Base-by-base conservation (phyloP, 1,140 invertebrate genomes). In the Rhyzopertha dominica region DNA sequence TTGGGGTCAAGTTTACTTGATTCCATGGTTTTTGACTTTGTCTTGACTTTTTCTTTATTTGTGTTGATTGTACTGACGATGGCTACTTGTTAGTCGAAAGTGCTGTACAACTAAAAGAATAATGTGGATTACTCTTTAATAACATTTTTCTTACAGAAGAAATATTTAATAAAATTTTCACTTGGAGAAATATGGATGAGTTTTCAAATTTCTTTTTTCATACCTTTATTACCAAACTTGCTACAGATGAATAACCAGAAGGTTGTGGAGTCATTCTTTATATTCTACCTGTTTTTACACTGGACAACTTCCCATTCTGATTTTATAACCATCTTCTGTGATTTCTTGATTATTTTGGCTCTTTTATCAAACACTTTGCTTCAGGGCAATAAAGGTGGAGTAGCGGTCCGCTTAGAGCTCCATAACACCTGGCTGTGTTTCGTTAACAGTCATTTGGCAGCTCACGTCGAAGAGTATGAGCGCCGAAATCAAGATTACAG, bases 371-470 rank as follows among this genome's bases (percentile, higher is more conserved):
- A n/a, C n/a, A n/a, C 20, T 19, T n/a, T 14, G 38, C 31, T 66
- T 19, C 54, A 90, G 83, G 95, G 95, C 5, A 98, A 98, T 67
- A 99, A 99, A 79, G 96, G 96, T 19, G 95, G 92, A 16, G 96
- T 99, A 9, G 88, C 87, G 13, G 80, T 98, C 10, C 84, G 96
- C 50, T 79, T 98, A 63, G 84, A 90, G 43, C 72, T 99, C 9
- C 88, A 98, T 59, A 90, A 87, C 65, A 95, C 94, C 0, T 88
- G 87, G 1, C 72, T 99, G 3, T 98, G 95, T 65, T 98, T 99
- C 70, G 84, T 99, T 1, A 98, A 97, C 74, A 91, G 90, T 18
- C 97, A 99, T 74, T 77, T 99, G 55, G 95, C 96, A 16, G 95
- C 97, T 1, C 94, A 98, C 72, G 85, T 90, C 26, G 92, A 94